These are phyloP conservation scores for Catostomus latipinnis DNA, from an alignment of 2,797 vertebrate species.

Conservation along the genomic window DNA sequence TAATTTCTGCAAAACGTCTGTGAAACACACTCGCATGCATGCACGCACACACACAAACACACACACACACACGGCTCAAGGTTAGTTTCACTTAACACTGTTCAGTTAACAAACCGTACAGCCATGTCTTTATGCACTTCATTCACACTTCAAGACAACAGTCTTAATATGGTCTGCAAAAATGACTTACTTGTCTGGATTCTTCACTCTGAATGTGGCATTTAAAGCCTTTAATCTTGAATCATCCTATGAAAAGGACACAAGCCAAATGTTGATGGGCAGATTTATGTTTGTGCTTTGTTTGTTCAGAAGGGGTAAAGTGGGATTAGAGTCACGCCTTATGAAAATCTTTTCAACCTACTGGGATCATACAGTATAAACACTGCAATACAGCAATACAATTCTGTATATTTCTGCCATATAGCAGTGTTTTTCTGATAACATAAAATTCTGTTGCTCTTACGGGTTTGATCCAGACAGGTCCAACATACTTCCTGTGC, in stretches of 20 bases:
- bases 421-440: not conserved
- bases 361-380: conserved; percentile 24
- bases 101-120: not conserved
- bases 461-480: conserved; percentile 18
- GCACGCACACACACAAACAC: too few species aligned
- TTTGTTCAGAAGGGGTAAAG: conserved; percentile 36
- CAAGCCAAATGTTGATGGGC: conserved; percentile 17
- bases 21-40: conserved; percentile 9
- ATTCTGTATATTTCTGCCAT: too few species aligned
- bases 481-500: conserved; percentile 41
- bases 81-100: not conserved
- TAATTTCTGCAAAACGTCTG: conserved; percentile 93
- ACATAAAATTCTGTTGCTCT: conserved; percentile 25
- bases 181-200: conserved; percentile 91
- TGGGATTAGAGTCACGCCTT: not conserved
- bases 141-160: not conserved
- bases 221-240: conserved; percentile 95
- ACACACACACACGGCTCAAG: conserved; percentile 4
- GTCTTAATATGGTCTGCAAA: conserved; percentile 19
- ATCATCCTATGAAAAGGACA: conserved; percentile 83
- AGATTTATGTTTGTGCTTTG: conserved; percentile 10
- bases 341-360: not conserved
- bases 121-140: conserved; percentile 17
- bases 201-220: conserved; percentile 97
- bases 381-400: conserved; percentile 19